Evolutionary conservation across 2,888 invertebrate species (phyloP).

Genomic region (Chymomyza caudatula): DNA sequence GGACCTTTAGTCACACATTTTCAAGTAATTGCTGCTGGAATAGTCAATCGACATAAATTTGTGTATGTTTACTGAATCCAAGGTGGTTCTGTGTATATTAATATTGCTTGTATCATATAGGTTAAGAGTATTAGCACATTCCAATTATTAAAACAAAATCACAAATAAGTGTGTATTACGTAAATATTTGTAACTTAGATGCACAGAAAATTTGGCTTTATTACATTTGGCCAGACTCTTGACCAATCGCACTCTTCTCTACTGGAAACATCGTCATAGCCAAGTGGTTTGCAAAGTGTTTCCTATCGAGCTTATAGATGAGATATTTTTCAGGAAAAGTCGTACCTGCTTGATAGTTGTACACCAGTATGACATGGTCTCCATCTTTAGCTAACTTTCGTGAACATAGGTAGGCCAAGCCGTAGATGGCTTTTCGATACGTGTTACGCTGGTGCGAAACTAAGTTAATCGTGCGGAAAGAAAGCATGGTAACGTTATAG

Average conservation of each 20-base stretch:
- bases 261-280: slow-evolving; percentile 35
- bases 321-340: slow-evolving; percentile 67
- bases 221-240: not conserved
- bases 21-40: not conserved
- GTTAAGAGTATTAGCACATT: slow-evolving; percentile 19
- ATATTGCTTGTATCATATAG: slow-evolving; percentile 14
- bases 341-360: slow-evolving; percentile 37
- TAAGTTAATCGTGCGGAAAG: slow-evolving; percentile 36
- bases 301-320: slow-evolving; percentile 55
- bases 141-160: slow-evolving; percentile 3
- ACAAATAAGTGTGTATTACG: slow-evolving; percentile 4
- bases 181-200: slow-evolving; percentile 1
- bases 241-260: not conserved
- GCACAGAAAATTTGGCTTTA: not conserved
- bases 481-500: slow-evolving; percentile 67
- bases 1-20: not conserved
- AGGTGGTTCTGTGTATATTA: not conserved
- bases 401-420: slow-evolving; percentile 50
- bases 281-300: slow-evolving; percentile 49
- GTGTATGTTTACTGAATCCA: slow-evolving; percentile 25
- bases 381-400: slow-evolving; percentile 40
- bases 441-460: slow-evolving; percentile 41
- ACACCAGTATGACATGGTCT: slow-evolving; percentile 65
- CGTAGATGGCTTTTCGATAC: slow-evolving; percentile 58
- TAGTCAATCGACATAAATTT: slow-evolving; percentile 22